Percentiles rank a stretch among this genome's conserved stretches.
phyloP scores from a whole-genome alignment of 2,888 invertebrate genomes.

The Agriotes lineatus region DNA sequence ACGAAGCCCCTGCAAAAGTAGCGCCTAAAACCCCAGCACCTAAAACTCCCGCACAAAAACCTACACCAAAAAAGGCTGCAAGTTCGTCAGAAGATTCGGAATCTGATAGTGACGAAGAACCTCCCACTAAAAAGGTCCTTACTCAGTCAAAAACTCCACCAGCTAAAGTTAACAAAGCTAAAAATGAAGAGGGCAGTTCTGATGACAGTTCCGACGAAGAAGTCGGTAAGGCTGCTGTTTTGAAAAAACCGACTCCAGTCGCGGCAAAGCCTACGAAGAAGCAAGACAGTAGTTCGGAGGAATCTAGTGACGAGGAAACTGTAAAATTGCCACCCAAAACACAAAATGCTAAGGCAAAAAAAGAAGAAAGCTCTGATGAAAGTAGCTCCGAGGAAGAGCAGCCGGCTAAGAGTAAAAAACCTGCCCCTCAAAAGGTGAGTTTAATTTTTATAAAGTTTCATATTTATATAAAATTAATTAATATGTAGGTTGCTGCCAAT shows the following conservation, averaged over 20 bases:
- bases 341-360: conserved; percentile 44
- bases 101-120: conserved; percentile 62
- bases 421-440: conserved; percentile 15
- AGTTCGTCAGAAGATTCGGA: conserved; percentile 51
- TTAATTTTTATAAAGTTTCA: too few species aligned
- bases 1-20: conserved; percentile 46
- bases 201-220: conserved; percentile 60
- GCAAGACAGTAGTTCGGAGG: conserved; percentile 59
- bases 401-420: conserved; percentile 40
- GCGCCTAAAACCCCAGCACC: conserved; percentile 41
- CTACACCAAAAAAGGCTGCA: conserved; percentile 17
- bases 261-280: conserved; percentile 50
- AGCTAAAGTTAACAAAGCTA: conserved; percentile 44
- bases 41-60: conserved; percentile 46
- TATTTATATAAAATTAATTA: too few species aligned
- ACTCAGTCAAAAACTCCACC: too few species aligned
- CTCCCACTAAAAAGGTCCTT: conserved; percentile 50
- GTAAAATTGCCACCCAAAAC: conserved; percentile 46
- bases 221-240: conserved; percentile 19
- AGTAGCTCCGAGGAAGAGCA: conserved; percentile 49
- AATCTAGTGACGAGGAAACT: conserved; percentile 58
- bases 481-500: conserved; percentile 59
- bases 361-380: conserved; percentile 51
- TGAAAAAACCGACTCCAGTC: conserved; percentile 47
- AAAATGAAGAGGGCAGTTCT: conserved; percentile 59